A percentile compares a stretch with the other conserved stretches of the same genome.
Evolutionary conservation across 1,140 invertebrate species (phyloP).

Genomic region (Zaprionus capensis): DNA sequence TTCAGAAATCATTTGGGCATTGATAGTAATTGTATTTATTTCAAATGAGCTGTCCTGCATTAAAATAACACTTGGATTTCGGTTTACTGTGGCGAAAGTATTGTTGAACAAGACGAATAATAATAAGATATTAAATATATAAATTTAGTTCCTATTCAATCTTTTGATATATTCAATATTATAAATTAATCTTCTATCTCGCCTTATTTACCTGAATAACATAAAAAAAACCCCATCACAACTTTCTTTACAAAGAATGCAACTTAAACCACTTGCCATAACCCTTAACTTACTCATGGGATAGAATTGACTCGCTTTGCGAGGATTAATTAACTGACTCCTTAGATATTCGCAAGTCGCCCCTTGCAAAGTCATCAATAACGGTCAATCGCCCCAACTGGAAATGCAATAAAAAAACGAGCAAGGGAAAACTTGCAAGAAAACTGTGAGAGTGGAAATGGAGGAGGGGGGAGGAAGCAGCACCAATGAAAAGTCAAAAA

Average conservation of each 20-base stretch:
- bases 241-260: background rate
- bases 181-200: too few species aligned
- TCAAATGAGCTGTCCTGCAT: too few species aligned
- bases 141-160: too few species aligned
- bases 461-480: background rate
- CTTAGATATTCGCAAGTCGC: constrained; percentile 30
- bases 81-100: too few species aligned
- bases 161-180: too few species aligned
- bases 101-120: too few species aligned
- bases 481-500: constrained; percentile 50
- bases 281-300: background rate
- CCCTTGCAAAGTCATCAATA: constrained; percentile 53
- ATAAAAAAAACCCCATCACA: background rate
- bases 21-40: too few species aligned
- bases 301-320: background rate
- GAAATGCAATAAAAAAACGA: constrained; percentile 39
- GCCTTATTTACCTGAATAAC: too few species aligned
- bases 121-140: too few species aligned
- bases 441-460: background rate
- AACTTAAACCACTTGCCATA: background rate
- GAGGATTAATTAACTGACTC: constrained; percentile 49
- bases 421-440: constrained; percentile 28
- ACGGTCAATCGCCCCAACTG: constrained; percentile 30
- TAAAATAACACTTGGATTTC: too few species aligned
- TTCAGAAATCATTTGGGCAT: too few species aligned